Base-by-base conservation (phyloP, 1,140 invertebrate species). In the Ceratitis capitata region DNA sequence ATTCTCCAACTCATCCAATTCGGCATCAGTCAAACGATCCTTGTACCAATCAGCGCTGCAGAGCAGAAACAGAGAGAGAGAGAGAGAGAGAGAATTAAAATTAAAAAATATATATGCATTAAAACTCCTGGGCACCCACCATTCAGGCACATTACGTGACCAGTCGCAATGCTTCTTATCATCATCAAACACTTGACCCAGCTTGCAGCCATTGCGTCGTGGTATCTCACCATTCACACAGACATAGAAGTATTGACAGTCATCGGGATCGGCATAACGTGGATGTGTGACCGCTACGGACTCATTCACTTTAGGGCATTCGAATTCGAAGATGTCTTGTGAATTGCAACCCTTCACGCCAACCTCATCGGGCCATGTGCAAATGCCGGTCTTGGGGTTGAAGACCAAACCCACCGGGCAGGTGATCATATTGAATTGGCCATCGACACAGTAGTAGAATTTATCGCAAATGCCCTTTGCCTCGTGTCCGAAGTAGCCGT, bases 171-270 rank as follows among this genome's bases (percentile, higher is more conserved):
- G 94, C 87, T 96, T 96, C 61, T 94, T 95, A 4, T 94, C 93
- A 56, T 98, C 97, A 88, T 98, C 97, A 92, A 98, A 98, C 10
- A 97, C 97, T 89, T 97, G 96, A n/a, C 97, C 97, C 42, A 96
- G 93, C 90, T 96, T 97, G 92, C 97, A 98, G 1, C 97, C 97
- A 86, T 95, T 96, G 32, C 96, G 93, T 69, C 97, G 93, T 0
- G 97, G 97, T 26, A 95, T 94, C 88, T 96, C 94, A 1, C 96
- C 97, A 88, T 97, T 97, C 78, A 98, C 96, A 91, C 97, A 98
- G 1, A 98, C 97, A 91, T 97, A 98, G 92, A 98, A 98, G 92
- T 94, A 98, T 90, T 98, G 96, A 87, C 97, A 98, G 89, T 98
- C 97, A 56, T 96, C 96, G n/a, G 95, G 95, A 91, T 98, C 96